A percentile compares a stretch with the other conserved stretches of the same genome.
These are phyloP conservation scores for Triplophysa bombifrons DNA, from an alignment of 2,797 vertebrate genomes.

Conservation along the genomic window DNA sequence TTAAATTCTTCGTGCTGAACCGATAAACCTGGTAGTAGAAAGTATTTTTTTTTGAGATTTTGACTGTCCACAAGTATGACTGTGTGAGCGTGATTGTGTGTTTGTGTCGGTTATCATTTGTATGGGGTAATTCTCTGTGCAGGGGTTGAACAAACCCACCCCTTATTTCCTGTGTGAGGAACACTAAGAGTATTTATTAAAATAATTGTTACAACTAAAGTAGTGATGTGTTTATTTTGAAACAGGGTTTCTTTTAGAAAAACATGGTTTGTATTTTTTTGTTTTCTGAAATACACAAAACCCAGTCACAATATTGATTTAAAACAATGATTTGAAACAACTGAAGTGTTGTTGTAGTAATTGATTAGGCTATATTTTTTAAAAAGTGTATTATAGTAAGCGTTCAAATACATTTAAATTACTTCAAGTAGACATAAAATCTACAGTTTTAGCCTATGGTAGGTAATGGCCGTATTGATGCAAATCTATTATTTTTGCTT, in stretches of 20 bases:
- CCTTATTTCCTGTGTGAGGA: constrained; percentile 72
- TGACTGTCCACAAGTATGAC: constrained; percentile 50
- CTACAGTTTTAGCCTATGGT: too few relatives aligned
- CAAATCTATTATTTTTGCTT: neutral
- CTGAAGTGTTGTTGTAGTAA: too few relatives aligned
- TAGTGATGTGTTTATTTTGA: constrained; percentile 46
- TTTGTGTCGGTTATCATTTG: constrained; percentile 65
- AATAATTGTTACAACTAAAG: constrained; percentile 78
- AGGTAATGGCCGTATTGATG: too few relatives aligned
- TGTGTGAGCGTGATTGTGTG: constrained; percentile 55
- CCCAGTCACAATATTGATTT: too few relatives aligned
- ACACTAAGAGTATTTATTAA: constrained; percentile 83
- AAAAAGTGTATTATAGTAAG: too few relatives aligned
- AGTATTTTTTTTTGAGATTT: constrained; percentile 51
- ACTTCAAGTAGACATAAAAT: too few relatives aligned
- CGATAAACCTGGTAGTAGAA: constrained; percentile 48
- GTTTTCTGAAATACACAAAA: too few relatives aligned
- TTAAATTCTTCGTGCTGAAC: constrained; percentile 34
- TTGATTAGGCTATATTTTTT: too few relatives aligned
- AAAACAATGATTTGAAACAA: too few relatives aligned
- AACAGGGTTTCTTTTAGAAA: neutral
- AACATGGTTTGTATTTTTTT: too few relatives aligned
- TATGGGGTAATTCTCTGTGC: constrained; percentile 69
- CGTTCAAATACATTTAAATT: too few relatives aligned
- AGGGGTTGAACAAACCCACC: constrained; percentile 67